Evolutionary conservation across 1,140 invertebrate species (phyloP).

Genomic region (Melanaphis sacchari): DNA sequence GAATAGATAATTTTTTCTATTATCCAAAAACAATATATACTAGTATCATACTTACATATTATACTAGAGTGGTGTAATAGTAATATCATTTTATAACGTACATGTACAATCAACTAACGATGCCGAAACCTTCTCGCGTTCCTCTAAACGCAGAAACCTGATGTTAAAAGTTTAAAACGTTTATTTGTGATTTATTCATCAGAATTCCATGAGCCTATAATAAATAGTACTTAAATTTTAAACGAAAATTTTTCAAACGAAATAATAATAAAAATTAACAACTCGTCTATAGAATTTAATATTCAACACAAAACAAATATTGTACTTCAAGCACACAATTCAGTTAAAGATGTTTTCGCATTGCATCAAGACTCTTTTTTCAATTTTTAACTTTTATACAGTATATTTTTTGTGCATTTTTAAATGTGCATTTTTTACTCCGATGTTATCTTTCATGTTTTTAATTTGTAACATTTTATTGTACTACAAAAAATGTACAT

Average conservation of each 20-base stretch:
- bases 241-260: not conserved
- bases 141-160: not conserved
- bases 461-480: slow-evolving; percentile 1
- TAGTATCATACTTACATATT: not conserved
- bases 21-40: not conserved
- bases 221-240: not conserved
- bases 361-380: not conserved
- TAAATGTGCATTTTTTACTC: not conserved
- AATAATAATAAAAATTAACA: not conserved
- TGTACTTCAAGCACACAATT: not conserved
- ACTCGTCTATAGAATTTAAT: not conserved
- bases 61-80: not conserved
- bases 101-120: not conserved
- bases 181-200: not conserved
- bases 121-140: not conserved
- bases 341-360: not conserved
- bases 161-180: too few relatives aligned
- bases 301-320: not conserved
- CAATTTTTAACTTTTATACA: not conserved
- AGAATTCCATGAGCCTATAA: not conserved
- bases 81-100: not conserved
- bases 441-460: not conserved
- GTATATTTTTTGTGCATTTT: not conserved
- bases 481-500: not conserved
- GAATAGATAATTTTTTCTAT: not conserved